Percentiles rank a stretch among this genome's conserved stretches.
phyloP scores from a whole-genome alignment of 2,797 vertebrate species.

The Taenioides sp. region DNA sequence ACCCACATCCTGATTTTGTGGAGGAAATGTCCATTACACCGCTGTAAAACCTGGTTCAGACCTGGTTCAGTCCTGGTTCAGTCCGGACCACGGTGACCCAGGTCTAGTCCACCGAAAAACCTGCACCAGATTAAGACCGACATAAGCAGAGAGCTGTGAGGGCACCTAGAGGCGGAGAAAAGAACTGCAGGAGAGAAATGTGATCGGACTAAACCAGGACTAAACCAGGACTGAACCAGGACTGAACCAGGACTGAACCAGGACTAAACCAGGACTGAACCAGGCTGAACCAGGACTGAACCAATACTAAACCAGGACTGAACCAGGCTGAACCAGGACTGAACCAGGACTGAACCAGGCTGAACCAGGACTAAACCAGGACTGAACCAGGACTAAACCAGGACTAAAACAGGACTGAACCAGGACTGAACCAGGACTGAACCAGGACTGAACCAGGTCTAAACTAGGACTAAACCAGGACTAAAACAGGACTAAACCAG shows the following conservation, averaged over 20 bases:
- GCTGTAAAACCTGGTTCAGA: neutral
- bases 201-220: neutral
- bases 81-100: no score
- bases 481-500: neutral
- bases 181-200: neutral
- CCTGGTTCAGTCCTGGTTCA: neutral
- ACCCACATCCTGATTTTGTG: neutral
- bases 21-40: neutral
- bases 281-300: neutral
- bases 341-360: no score
- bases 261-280: neutral
- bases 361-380: no score
- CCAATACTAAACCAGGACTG: neutral
- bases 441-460: no score
- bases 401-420: no score
- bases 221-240: neutral
- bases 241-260: neutral
- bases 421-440: no score
- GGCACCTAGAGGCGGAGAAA: neutral
- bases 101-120: no score
- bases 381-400: no score
- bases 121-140: no score
- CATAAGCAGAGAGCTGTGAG: neutral
- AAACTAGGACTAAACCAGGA: no score
- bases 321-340: no score